Base-by-base conservation (phyloP, 1,140 invertebrate genomes). In the Orchestia grillus region DNA sequence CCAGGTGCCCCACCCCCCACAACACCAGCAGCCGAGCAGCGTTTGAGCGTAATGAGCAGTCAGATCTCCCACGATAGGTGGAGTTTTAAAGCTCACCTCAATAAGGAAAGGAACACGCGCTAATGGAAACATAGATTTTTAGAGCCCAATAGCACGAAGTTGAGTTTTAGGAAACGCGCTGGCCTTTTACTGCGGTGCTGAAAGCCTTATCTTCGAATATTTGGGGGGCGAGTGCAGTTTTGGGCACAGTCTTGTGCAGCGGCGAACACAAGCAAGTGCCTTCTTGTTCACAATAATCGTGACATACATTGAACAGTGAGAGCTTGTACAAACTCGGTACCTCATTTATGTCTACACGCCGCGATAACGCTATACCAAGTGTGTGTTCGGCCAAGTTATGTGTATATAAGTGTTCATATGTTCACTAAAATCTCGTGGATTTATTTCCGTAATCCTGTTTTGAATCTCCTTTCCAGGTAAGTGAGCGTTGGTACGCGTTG, bases 41-140 rank as follows among this genome's bases (percentile, higher is more conserved):
- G 11, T 77, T 23, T 36, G 62, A 23, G 62, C 11, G 62, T 77
- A 77, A 77, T 77, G 62, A 23, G 62, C 3, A 77, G 47, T 28
- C 62, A 3, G 28, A 77, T 77, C 11, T 36, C 36, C 15, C 3
- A 28, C 11, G 62, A 77, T 77, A 77, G 36, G 62, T 77, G 62
- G 36, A 77, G 62, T 77, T 77, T 77, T 77, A 77, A 77, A 77
- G 62, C 62, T 77, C 62, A 36, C 62, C 28, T 77, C 62, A 23
- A 36, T 77, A 77, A 77, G 62, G 62, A 77, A 77, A 77, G 11
- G 62, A 77, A 77, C 62, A 77, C 62, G 28, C 62, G 36, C 62
- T 77, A 77, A 77, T 77, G 62, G 62, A 77, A 77, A 77, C 62
- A 77, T 77, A 77, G 62, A 77, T 77, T 77, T 77, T 77, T 77